Conservation (phyloP, 2,888 invertebrate species). For the Harmothoe impar region DNA sequence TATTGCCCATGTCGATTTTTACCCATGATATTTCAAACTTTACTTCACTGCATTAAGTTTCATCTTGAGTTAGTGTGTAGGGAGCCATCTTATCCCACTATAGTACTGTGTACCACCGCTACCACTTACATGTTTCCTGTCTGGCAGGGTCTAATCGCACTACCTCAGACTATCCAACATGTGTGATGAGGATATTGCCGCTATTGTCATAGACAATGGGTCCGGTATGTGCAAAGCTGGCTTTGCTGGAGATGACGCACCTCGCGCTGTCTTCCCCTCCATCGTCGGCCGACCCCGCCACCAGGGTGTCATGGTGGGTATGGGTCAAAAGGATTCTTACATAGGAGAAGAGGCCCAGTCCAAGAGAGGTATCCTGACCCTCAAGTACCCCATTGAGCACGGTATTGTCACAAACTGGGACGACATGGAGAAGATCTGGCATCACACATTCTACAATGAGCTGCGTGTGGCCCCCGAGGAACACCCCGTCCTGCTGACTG, state of each 20-base stretch:
- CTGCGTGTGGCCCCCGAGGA: slow-evolving; percentile 29
- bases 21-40: no score
- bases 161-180: not conserved
- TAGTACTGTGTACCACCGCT: no score
- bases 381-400: slow-evolving; percentile 7
- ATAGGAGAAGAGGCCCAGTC: slow-evolving; percentile 13
- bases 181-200: not conserved
- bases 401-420: slow-evolving; percentile 34
- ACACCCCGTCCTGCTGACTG: not conserved
- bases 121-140: no score
- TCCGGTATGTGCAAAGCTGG: slow-evolving; percentile 6
- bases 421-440: slow-evolving; percentile 51
- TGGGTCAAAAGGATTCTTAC: slow-evolving; percentile 75
- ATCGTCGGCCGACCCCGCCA: not conserved
- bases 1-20: no score
- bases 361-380: not conserved
- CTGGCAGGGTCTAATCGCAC: no score
- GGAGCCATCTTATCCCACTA: no score
- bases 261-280: slow-evolving; percentile 22
- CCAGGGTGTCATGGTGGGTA: slow-evolving; percentile 83
- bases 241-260: not conserved
- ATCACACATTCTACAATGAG: slow-evolving; percentile 41
- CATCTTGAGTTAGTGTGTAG: no score
- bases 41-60: no score
- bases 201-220: not conserved